phyloP scores from a whole-genome alignment of 2,113 vertebrate species.

The Odocoileus virginianus region DNA sequence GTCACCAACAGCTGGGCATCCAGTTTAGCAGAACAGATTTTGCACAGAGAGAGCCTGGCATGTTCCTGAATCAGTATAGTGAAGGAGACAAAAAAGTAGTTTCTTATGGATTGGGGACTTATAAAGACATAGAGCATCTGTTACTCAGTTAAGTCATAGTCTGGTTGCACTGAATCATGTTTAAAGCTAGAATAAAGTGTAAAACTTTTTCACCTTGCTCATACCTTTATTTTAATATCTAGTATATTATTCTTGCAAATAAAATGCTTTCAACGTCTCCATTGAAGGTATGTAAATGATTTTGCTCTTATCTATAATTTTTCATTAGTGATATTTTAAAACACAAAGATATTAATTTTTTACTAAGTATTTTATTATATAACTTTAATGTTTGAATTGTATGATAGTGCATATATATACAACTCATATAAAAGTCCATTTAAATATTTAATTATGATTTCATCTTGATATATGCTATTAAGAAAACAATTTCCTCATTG shows the following conservation, averaged over 20 bases:
- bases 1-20: conserved; percentile 89
- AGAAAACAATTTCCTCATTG: background rate
- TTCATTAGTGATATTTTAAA: conserved; percentile 47
- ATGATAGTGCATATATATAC: background rate
- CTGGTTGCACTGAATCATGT: conserved; percentile 82
- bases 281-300: conserved; percentile 63
- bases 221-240: conserved; percentile 63
- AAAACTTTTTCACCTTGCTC: conserved; percentile 78
- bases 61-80: conserved; percentile 82
- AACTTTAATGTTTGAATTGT: conserved; percentile 49
- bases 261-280: conserved; percentile 54
- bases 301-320: conserved; percentile 41
- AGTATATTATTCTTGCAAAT: conserved; percentile 59
- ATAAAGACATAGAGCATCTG: conserved; percentile 85
- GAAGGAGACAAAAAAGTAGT: conserved; percentile 79
- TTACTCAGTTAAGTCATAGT: conserved; percentile 80
- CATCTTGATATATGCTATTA: background rate
- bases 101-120: conserved; percentile 84
- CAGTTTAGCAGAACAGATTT: conserved; percentile 84
- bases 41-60: conserved; percentile 79
- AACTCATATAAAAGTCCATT: conserved; percentile 38
- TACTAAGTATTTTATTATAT: conserved; percentile 19
- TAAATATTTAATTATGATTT: conserved; percentile 30
- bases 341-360: conserved; percentile 7
- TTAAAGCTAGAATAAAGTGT: conserved; percentile 78